A percentile compares a stretch with the other conserved stretches of the same genome.
These are phyloP conservation scores for Macroramphosus scolopax DNA, from an alignment of 2,797 vertebrate genomes.

Conservation along the genomic window DNA sequence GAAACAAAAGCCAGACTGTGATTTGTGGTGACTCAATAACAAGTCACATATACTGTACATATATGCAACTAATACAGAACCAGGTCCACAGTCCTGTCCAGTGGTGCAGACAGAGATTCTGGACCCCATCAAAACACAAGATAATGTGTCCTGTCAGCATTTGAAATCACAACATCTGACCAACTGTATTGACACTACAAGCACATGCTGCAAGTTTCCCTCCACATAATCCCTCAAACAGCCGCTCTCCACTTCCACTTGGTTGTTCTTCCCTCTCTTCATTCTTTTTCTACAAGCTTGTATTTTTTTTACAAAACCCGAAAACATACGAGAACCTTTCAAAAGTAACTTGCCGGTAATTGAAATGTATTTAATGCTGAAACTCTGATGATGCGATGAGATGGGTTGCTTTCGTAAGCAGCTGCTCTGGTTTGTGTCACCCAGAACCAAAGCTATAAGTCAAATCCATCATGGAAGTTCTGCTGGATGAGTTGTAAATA, in stretches of 20 bases:
- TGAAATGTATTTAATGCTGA: constrained; percentile 37
- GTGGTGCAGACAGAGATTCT: no score
- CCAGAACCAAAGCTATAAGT: no score
- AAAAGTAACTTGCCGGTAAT: constrained; percentile 34
- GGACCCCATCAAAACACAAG: no score
- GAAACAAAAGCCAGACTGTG: constrained; percentile 1
- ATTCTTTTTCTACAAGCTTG: not conserved
- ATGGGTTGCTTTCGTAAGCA: constrained; percentile 18
- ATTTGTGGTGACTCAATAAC: constrained; percentile 2
- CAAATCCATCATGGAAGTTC: no score
- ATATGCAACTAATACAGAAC: no score
- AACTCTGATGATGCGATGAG: constrained; percentile 17
- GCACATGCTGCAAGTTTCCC: no score
- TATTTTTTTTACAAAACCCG: no score
- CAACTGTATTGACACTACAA: no score
- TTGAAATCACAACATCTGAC: not conserved
- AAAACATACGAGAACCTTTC: no score
- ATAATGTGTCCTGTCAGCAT: not conserved
- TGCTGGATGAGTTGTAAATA: no score
- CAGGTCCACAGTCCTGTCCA: no score
- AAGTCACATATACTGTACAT: not conserved
- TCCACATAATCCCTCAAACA: not conserved
- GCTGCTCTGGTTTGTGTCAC: not conserved
- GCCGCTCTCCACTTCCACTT: not conserved
- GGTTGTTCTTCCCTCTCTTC: not conserved